These are phyloP conservation scores for Cyprinodon diabolis DNA, from an alignment of 2,797 vertebrate genomes.

Conservation along the genomic window DNA sequence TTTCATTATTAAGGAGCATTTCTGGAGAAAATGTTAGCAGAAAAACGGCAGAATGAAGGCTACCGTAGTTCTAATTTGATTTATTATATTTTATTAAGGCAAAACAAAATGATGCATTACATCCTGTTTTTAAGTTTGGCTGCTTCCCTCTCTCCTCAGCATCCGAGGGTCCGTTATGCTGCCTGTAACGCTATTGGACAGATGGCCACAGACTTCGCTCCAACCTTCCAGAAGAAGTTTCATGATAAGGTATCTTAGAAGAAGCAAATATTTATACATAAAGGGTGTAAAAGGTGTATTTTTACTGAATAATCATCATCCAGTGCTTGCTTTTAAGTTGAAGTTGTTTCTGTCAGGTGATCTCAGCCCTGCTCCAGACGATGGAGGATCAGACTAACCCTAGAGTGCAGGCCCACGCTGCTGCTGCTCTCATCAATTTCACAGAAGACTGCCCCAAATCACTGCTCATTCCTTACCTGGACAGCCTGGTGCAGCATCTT, in stretches of 20 bases:
- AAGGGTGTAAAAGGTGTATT: background rate
- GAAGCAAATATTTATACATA: no score
- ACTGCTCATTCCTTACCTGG: conserved; percentile 92
- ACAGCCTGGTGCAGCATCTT: conserved; percentile 94
- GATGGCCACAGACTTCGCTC: conserved; percentile 99
- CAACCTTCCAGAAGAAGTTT: conserved; percentile 99
- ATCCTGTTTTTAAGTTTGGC: background rate
- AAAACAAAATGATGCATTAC: no score
- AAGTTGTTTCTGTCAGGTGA: conserved; percentile 81
- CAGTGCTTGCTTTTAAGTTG: background rate
- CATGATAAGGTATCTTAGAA: conserved; percentile 89
- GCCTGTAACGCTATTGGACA: conserved; percentile 98
- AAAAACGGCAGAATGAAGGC: no score
- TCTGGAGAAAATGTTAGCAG: no score
- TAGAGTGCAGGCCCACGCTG: conserved; percentile 96
- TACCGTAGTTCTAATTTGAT: no score
- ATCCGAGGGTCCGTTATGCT: conserved; percentile 96
- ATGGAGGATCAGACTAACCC: conserved; percentile 98
- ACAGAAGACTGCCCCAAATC: conserved; percentile 98
- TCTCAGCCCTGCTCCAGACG: conserved; percentile 92
- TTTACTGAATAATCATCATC: background rate
- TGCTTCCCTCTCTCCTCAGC: conserved; percentile 74
- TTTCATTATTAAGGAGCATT: no score
- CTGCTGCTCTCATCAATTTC: conserved; percentile 97
- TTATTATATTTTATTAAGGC: no score